Conservation (phyloP, 2,888 invertebrate species). For the Melieria omissa region DNA sequence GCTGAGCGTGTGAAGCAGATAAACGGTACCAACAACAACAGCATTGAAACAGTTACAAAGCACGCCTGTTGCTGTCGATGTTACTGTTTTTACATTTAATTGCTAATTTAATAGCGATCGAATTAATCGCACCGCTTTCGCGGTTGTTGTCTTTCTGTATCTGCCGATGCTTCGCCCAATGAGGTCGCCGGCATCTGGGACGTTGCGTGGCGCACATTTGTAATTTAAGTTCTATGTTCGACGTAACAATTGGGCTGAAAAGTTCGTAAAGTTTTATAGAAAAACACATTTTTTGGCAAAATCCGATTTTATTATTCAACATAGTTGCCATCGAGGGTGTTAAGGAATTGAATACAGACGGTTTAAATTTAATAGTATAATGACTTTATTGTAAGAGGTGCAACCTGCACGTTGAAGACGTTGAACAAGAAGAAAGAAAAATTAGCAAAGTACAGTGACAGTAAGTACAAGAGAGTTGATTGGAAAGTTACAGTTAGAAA, state of each 20-base stretch:
- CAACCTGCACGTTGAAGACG: no score
- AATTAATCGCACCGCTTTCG: slow-evolving; percentile 61
- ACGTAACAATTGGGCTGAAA: slow-evolving; percentile 20
- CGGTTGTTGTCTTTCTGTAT: slow-evolving; percentile 38
- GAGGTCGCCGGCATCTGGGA: background rate
- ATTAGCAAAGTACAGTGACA: no score
- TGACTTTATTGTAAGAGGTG: no score
- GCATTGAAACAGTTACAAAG: background rate
- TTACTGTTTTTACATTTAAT: slow-evolving; percentile 55
- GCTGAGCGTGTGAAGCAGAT: background rate
- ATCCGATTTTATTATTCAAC: no score
- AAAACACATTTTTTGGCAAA: no score
- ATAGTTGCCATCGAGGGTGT: no score
- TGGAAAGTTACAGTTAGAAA: no score
- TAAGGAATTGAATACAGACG: no score
- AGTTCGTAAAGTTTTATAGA: no score
- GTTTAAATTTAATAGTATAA: no score
- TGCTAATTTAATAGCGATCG: slow-evolving; percentile 64
- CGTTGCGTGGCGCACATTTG: slow-evolving; percentile 47
- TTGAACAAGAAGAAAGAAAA: no score
- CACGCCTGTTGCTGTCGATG: background rate
- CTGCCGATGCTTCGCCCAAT: background rate
- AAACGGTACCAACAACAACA: background rate
- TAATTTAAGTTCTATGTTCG: slow-evolving; percentile 38
- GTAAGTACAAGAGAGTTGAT: no score